phyloP scores from a whole-genome alignment of 2,797 vertebrate genomes.

The Lacerta bilineata region DNA sequence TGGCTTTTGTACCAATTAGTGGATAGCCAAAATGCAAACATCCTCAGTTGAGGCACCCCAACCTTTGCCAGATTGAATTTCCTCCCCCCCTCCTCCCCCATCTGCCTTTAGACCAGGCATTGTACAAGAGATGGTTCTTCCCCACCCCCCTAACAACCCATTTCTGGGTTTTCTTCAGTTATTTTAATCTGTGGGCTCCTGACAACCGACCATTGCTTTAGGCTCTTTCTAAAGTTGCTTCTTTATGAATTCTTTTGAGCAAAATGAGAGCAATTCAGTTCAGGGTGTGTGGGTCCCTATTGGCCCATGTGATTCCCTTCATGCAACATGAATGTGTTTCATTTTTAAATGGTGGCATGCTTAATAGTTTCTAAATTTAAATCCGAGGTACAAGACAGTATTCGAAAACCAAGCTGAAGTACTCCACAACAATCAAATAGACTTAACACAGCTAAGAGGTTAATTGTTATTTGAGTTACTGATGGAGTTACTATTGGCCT shows the following conservation, averaged over 20 bases:
- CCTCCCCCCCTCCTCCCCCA: accelerated
- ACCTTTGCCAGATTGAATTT: neutral
- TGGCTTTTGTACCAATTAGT: neutral
- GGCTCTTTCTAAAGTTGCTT: neutral
- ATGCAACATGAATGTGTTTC: neutral
- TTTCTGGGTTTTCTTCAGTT: neutral
- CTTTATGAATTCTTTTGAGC: neutral
- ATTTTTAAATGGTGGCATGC: neutral
- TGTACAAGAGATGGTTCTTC: neutral
- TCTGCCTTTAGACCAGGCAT: neutral
- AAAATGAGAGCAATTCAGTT: neutral
- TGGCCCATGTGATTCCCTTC: neutral
- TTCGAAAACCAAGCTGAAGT: neutral
- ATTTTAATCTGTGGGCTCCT: neutral
- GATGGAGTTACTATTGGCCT: neutral
- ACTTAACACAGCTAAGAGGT: neutral
- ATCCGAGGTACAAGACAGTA: neutral
- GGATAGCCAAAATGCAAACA: neutral
- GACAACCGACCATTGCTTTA: no score
- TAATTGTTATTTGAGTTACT: neutral
- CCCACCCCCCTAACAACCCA: neutral
- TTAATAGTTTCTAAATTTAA: conserved; percentile 23
- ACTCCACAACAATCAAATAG: neutral
- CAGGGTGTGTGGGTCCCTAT: no score
- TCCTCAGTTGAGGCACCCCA: neutral